Evolutionary conservation across 2,113 vertebrate genomes (phyloP).

Genomic region (Pandion haliaetus): DNA sequence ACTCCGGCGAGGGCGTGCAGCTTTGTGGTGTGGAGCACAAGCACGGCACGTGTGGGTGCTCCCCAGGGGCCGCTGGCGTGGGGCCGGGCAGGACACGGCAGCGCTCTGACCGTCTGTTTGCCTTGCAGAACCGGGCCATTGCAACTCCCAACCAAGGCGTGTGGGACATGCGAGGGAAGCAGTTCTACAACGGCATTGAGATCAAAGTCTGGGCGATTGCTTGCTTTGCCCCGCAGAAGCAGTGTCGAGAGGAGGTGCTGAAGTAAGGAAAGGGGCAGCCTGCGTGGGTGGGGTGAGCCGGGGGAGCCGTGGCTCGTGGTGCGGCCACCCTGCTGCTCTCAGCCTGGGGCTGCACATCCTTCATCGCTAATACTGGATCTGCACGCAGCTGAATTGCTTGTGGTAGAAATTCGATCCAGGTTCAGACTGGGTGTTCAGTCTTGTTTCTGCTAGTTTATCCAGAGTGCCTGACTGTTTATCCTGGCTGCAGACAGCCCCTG

Average conservation of each 20-base stretch:
- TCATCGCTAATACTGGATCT: not conserved
- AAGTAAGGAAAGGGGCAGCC: conserved; percentile 84
- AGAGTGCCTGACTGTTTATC: not conserved
- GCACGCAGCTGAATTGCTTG: not conserved
- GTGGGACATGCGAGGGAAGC: conserved; percentile 99
- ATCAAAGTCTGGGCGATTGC: conserved; percentile 99
- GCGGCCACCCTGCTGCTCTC: not conserved
- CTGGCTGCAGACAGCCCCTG: not conserved
- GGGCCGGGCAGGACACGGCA: not conserved
- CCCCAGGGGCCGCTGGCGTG: not conserved
- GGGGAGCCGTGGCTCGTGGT: not conserved
- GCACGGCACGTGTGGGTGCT: rapidly evolving
- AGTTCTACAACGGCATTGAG: conserved; percentile 99
- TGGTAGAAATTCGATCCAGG: not conserved
- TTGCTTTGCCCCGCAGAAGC: conserved; percentile 98
- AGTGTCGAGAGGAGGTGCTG: conserved; percentile 97
- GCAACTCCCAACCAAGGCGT: conserved; percentile 99
- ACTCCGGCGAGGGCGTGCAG: rapidly evolving
- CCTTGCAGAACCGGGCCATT: conserved; percentile 92
- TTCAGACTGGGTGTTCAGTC: not conserved
- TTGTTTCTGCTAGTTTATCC: not conserved
- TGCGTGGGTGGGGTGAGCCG: not conserved
- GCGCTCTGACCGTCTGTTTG: conserved; percentile 26
- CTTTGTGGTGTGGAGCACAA: not conserved
- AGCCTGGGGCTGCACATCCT: not conserved